Evolutionary conservation across 2,888 invertebrate species (phyloP).

Genomic region (Sphinx pinastri): DNA sequence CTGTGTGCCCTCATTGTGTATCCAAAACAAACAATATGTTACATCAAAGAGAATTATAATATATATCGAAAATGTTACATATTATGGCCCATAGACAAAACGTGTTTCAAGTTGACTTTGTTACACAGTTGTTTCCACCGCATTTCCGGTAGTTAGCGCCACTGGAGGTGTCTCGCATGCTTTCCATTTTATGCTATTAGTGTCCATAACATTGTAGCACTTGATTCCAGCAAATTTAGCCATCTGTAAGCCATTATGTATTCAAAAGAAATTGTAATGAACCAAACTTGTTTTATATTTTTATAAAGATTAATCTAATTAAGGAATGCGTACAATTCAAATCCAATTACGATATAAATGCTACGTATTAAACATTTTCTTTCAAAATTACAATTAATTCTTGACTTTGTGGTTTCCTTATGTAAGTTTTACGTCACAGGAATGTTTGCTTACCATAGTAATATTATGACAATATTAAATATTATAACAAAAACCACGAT

Average conservation of each 20-base stretch:
- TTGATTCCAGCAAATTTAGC: neutral
- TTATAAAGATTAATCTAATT: no score
- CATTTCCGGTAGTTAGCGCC: slow-evolving; percentile 58
- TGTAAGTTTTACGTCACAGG: no score
- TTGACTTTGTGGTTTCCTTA: no score
- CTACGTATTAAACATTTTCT: no score
- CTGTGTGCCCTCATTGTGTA: neutral
- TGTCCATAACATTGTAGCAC: neutral
- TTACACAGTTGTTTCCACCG: slow-evolving; percentile 51
- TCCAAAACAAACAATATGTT: neutral
- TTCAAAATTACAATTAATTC: no score
- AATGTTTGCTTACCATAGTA: no score
- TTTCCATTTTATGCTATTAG: slow-evolving; percentile 18
- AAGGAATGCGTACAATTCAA: no score
- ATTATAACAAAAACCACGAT: no score
- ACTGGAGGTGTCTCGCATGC: slow-evolving; percentile 52
- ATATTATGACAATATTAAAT: no score
- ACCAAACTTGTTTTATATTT: neutral
- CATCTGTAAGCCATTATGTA: neutral
- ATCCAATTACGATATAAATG: no score
- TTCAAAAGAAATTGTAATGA: neutral
- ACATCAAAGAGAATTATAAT: neutral
- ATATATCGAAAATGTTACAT: no score
- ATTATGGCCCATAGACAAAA: neutral
- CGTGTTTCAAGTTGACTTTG: slow-evolving; percentile 18